These are phyloP conservation scores for Apodemia duryi DNA, from an alignment of 2,888 invertebrate genomes.

Conservation along the genomic window DNA sequence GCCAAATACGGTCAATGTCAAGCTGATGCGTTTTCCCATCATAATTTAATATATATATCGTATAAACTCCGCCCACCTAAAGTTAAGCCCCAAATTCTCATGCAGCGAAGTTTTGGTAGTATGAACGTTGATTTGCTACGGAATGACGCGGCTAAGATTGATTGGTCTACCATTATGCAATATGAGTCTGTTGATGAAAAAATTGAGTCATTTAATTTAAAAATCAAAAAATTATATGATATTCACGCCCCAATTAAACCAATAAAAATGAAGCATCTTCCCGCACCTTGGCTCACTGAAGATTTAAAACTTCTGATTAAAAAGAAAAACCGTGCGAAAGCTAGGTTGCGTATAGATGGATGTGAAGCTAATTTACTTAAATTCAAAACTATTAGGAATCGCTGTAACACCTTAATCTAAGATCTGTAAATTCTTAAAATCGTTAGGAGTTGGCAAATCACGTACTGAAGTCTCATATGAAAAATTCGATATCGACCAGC, in stretches of 20 bases:
- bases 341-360: too few relatives aligned
- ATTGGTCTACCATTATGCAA: not conserved
- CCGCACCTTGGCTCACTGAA: not conserved
- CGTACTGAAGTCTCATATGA: not conserved
- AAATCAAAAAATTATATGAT: not conserved
- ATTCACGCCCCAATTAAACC: not conserved
- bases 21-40: not conserved
- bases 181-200: not conserved
- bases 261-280: not conserved
- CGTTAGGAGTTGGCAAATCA: not conserved
- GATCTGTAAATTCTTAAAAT: constrained; percentile 12
- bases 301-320: constrained; percentile 5
- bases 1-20: not conserved
- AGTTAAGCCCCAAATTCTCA: not conserved
- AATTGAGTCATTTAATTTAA: not conserved
- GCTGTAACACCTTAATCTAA: not conserved
- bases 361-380: not conserved
- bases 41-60: not conserved
- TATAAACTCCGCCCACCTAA: not conserved
- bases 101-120: constrained; percentile 4
- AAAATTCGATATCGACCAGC: not conserved
- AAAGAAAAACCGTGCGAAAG: not conserved
- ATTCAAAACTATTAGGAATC: not conserved
- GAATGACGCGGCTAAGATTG: not conserved
- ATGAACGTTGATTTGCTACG: not conserved